Conservation (phyloP, 1,140 invertebrate genomes). For the Orussus abietinus region DNA sequence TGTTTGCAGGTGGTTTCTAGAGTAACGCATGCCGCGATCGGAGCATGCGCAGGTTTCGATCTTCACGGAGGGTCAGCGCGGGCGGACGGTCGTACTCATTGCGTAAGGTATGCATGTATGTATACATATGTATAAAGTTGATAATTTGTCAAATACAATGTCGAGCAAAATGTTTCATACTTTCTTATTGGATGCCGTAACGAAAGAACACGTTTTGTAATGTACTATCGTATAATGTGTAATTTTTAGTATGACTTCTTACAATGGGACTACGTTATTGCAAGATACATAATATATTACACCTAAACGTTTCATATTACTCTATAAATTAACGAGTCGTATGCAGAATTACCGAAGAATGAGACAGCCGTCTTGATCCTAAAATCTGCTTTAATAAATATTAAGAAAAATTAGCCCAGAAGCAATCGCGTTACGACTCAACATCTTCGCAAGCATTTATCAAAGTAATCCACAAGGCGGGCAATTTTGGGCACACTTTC, state of each 20-base stretch:
- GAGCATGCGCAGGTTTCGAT: no score
- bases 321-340: slow-evolving; percentile 4
- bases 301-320: slow-evolving; percentile 5
- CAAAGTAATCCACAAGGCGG: not conserved
- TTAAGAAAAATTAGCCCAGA: slow-evolving; percentile 1
- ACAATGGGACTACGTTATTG: slow-evolving; percentile 4
- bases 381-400: not conserved
- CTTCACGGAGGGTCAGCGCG: no score
- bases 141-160: no score
- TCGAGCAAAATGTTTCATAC: no score
- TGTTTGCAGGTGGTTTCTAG: no score
- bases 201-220: no score
- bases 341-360: not conserved
- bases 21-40: no score
- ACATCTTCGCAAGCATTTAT: not conserved
- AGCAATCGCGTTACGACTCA: slow-evolving; percentile 1
- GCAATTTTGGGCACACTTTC: not conserved
- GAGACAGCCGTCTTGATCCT: slow-evolving; percentile 2
- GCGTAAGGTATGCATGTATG: no score
- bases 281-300: slow-evolving; percentile 14
- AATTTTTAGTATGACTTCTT: not conserved
- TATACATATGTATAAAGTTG: no score
- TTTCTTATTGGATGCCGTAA: no score
- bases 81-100: no score
- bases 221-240: no score